Base-by-base conservation (phyloP, 2,888 invertebrate species). In the Hirudinaria manillensis region DNA sequence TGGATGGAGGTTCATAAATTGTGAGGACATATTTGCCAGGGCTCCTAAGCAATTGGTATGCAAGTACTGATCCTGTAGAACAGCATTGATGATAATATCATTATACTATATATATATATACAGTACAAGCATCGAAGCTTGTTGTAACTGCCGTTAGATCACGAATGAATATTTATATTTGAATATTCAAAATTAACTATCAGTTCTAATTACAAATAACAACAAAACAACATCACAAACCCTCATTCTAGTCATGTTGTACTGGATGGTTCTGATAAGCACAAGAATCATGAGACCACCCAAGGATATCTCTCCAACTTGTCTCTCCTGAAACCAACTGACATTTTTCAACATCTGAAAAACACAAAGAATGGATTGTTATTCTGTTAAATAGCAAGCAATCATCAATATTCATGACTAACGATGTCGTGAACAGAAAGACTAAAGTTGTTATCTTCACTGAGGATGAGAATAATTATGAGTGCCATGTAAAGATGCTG, bases 401-500 rank as follows among this genome's bases (percentile, higher is more conserved):
- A 16, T 51, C 21, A n/a, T 2, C 4, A 45, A 36, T 34, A n/a
- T 13, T 7, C 13, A 56, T 56, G 19, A 82, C 93, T 90, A 86
- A 97, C 96, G 84, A 93, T 93, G 84, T 92, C 91, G 85, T 99
- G 99, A 55, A 99, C 90, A 78, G 90, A 90, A 84, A 92, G 93
- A 86, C 96, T 98, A 82, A 99, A 94, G 0, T 90, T 88, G 80
- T 96, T 95, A 84, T 99, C 98, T 86, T 99, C 99, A 56, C 95
- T 96, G 6, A 99, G 87, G 81, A 99, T 96, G 3, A 99, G 88
- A 38, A 99, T 87, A 51, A 98, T 93, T 78, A 99, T 99, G 3
- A 99, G 89, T 0, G 97, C 94, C 95, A 99, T 97, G 87, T 99
- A 99, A 80, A 98, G 96, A 85, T 98, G 98, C 86, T 98, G 97